Base-by-base conservation (phyloP, 2,888 invertebrate genomes). In the Leucophenga maculata region DNA sequence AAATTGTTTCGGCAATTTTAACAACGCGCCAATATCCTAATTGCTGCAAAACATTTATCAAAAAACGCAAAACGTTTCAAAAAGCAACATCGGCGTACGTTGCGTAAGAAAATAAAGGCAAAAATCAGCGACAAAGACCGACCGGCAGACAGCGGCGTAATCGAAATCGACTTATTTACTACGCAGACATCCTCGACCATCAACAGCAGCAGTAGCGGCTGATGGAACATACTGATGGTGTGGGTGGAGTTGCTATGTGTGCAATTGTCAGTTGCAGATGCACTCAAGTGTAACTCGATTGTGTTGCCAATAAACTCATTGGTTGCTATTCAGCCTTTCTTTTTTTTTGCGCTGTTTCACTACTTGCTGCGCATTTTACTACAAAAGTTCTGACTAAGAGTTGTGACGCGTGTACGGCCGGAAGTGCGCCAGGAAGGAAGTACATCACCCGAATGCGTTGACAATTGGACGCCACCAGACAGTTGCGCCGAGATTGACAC, bases 391-490 rank as follows among this genome's bases (percentile, higher is more conserved):
- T 60, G 72, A 75, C 72, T 50, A 76, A 70, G 74, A 59, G 82
- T 80, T 80, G 26, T 46, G 80, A 81, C 85, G 86, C 86, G 85
- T 85, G 84, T 82, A 81, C 73, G 77, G 76, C 77, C 82, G 86
- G 85, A 85, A 85, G 80, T 85, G 79, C 79, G 78, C 79, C 86
- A 84, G 84, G 84, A 84, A 76, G 73, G 81, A 74, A 83, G 79
- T 79, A 84, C 82, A 83, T 84, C 82, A 83, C 72, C 73, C 83
- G 79, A 82, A 83, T 84, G 84, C 84, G 82, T 78, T 80, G 83
- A 82, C 83, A 82, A 83, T 82, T 60, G 50, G 83, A 70, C 70
- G 50, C 68, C 72, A 65, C 22, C 64, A 65, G 57, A 52, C 39
- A 39, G 39, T 11, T 8, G 11, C 57, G 26, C 39, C n/a, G 57